phyloP scores from a whole-genome alignment of 2,888 invertebrate species.

The Masnerella sp. region DNA sequence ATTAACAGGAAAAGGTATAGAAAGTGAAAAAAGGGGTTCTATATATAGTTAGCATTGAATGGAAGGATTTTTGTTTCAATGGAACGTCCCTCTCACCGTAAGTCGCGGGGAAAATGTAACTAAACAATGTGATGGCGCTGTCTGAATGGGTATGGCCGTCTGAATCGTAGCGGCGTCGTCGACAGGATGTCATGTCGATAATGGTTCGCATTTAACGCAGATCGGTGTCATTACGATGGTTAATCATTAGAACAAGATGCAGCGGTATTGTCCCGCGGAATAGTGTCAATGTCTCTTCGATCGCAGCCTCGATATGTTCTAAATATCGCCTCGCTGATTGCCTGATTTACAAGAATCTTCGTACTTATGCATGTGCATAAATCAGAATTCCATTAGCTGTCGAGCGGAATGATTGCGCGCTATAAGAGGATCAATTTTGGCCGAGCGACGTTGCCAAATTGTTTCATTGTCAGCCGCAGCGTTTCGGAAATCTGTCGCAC shows the following conservation, averaged over 20 bases:
- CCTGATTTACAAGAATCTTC: slow-evolving; percentile 25
- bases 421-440: too few relatives aligned
- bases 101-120: slow-evolving; percentile 22
- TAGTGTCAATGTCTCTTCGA: slow-evolving; percentile 53
- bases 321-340: too few relatives aligned
- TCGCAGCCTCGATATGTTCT: slow-evolving; percentile 33
- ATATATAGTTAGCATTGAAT: slow-evolving; percentile 33
- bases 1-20: background rate
- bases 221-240: slow-evolving; percentile 68
- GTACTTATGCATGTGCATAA: slow-evolving; percentile 36
- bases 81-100: slow-evolving; percentile 5
- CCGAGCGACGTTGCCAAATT: too few relatives aligned
- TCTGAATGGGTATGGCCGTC: slow-evolving; percentile 32
- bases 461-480: too few relatives aligned
- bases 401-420: too few relatives aligned
- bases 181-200: slow-evolving; percentile 71
- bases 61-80: slow-evolving; percentile 42
- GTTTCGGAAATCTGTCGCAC: too few relatives aligned
- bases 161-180: slow-evolving; percentile 29
- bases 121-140: slow-evolving; percentile 14
- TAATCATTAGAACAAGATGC: slow-evolving; percentile 68
- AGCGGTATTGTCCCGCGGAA: slow-evolving; percentile 48
- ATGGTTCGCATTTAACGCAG: slow-evolving; percentile 68
- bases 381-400: too few relatives aligned
- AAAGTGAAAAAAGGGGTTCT: slow-evolving; percentile 39